These are phyloP conservation scores for Anastrepha obliqua DNA, from an alignment of 1,140 invertebrate genomes.

Conservation along the genomic window DNA sequence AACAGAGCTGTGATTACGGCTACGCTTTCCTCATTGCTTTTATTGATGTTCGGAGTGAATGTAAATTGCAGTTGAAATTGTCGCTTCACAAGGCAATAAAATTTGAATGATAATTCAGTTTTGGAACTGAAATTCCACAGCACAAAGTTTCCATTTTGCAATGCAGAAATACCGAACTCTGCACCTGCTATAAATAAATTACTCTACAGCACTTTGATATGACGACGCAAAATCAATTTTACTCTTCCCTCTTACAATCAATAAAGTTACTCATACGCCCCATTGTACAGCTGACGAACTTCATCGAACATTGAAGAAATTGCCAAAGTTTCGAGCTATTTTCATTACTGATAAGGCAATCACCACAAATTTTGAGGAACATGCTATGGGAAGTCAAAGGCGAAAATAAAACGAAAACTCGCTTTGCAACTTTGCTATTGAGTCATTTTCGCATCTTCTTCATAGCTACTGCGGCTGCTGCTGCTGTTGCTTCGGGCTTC, in stretches of 20 bases:
- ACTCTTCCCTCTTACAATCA: neutral
- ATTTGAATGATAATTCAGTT: neutral
- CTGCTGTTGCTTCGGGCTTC: neutral
- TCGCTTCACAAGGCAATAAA: neutral
- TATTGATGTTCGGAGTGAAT: neutral
- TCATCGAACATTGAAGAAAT: too few species aligned
- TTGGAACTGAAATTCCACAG: neutral
- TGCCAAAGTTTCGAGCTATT: neutral
- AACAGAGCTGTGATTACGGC: neutral
- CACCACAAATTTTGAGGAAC: neutral
- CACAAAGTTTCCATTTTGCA: neutral
- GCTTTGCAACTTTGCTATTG: neutral
- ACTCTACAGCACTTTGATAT: neutral
- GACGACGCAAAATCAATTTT: neutral
- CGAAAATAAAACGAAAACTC: neutral
- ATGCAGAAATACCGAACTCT: neutral
- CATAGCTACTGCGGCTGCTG: neutral
- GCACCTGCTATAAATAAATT: neutral
- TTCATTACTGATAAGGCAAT: neutral
- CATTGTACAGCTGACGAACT: neutral
- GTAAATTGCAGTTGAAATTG: neutral
- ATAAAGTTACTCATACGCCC: neutral
- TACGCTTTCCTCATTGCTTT: neutral
- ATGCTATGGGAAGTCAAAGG: neutral
- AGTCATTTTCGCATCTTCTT: neutral